phyloP scores from a whole-genome alignment of 2,797 vertebrate species.

The Xenopus petersii region DNA sequence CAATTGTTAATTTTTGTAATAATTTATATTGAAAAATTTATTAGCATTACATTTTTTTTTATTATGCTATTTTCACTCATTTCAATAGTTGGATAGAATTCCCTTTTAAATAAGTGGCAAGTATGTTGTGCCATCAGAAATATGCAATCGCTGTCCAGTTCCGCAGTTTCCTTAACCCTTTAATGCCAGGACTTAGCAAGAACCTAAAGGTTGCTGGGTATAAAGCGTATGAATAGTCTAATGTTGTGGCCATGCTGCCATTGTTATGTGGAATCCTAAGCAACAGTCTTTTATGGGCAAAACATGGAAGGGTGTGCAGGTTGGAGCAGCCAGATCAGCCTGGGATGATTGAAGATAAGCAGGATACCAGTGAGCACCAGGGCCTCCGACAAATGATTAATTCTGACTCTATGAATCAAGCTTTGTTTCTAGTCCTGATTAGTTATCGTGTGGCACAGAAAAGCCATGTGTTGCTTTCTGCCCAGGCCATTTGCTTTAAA shows the following conservation, averaged over 20 bases:
- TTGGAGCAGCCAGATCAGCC: conserved; percentile 49
- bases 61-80: too few relatives aligned
- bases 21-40: too few relatives aligned
- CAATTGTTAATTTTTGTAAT: too few relatives aligned
- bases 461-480: conserved; percentile 24
- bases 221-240: too few relatives aligned
- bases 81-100: too few relatives aligned
- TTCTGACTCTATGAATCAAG: conserved; percentile 59
- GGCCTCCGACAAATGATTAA: conserved; percentile 61
- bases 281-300: conserved; percentile 59
- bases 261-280: conserved; percentile 34
- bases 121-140: too few relatives aligned
- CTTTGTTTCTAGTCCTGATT: conserved; percentile 59
- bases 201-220: too few relatives aligned
- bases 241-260: background rate
- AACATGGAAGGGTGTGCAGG: conserved; percentile 52
- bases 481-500: conserved; percentile 10
- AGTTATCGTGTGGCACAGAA: conserved; percentile 52
- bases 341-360: conserved; percentile 58
- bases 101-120: too few relatives aligned
- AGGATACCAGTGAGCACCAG: conserved; percentile 54
- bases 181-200: too few relatives aligned
- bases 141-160: too few relatives aligned
- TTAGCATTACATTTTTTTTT: too few relatives aligned
- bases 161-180: too few relatives aligned